Evolutionary conservation across 2,888 invertebrate species (phyloP).

Genomic region (Antheraea yamamai): DNA sequence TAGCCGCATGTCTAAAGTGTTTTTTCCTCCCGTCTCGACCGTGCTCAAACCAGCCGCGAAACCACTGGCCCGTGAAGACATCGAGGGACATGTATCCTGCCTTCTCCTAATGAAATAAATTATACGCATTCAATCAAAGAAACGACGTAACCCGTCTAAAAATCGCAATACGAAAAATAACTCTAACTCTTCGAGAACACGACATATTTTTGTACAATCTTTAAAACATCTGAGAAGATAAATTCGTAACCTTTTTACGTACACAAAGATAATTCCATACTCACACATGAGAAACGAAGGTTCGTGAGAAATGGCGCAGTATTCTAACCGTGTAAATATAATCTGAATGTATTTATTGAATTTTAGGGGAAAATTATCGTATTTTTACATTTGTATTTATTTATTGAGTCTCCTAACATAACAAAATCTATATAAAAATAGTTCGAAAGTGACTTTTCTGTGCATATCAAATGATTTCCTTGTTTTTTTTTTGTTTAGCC

Average conservation of each 20-base stretch:
- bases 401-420: background rate
- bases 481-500: too few species aligned
- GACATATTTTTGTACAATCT: slow-evolving; percentile 29
- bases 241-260: slow-evolving; percentile 66
- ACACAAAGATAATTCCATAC: slow-evolving; percentile 30
- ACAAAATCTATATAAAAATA: background rate
- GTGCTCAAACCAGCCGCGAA: slow-evolving; percentile 56
- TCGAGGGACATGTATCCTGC: slow-evolving; percentile 80
- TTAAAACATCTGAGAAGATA: slow-evolving; percentile 49
- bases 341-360: background rate
- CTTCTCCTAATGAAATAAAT: slow-evolving; percentile 81
- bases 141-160: slow-evolving; percentile 39
- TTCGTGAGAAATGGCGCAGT: slow-evolving; percentile 25
- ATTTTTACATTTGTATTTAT: background rate
- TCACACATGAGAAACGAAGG: slow-evolving; percentile 33
- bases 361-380: background rate
- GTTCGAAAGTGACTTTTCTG: too few species aligned
- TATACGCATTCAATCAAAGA: slow-evolving; percentile 41
- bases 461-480: too few species aligned
- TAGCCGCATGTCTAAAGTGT: slow-evolving; percentile 43
- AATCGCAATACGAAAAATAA: slow-evolving; percentile 28
- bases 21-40: slow-evolving; percentile 73
- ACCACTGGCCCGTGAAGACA: slow-evolving; percentile 75
- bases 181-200: slow-evolving; percentile 10
- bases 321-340: slow-evolving; percentile 16